Percentiles rank a stretch among this genome's conserved stretches.
Evolutionary conservation across 2,888 invertebrate species (phyloP).

Genomic region (Synergus itoensis): DNA sequence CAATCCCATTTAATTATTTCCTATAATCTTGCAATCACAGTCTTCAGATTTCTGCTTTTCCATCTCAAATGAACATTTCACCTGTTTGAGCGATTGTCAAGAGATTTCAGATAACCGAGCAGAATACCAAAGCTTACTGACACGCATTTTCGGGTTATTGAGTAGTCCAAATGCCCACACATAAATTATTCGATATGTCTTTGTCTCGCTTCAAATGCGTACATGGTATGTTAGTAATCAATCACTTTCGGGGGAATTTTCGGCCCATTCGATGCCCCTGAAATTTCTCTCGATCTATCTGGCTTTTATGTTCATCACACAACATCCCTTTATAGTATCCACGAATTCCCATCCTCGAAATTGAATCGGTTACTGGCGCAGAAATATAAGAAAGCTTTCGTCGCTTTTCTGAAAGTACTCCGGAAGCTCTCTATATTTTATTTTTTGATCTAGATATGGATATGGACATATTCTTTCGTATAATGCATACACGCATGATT

Average conservation of each 20-base stretch:
- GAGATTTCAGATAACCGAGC: background rate
- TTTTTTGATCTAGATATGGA: background rate
- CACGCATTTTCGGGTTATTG: constrained; percentile 25
- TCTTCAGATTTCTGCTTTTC: background rate
- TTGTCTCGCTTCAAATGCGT: constrained; percentile 19
- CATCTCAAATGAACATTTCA: background rate
- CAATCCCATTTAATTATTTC: too few species aligned
- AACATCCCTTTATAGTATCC: background rate
- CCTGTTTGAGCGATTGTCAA: background rate
- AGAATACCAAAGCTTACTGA: constrained; percentile 8
- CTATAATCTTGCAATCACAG: background rate
- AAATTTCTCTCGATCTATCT: constrained; percentile 6
- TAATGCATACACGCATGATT: background rate
- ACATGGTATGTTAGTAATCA: constrained; percentile 15
- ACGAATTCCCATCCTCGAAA: background rate
- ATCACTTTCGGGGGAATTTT: constrained; percentile 9
- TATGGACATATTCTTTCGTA: background rate
- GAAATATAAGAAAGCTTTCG: too few species aligned
- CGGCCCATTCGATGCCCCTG: background rate
- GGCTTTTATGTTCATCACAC: background rate
- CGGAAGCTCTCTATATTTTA: background rate
- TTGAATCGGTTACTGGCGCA: background rate
- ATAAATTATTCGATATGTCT: constrained; percentile 21
- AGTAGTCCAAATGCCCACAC: constrained; percentile 12
- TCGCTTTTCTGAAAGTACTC: background rate